These are phyloP conservation scores for Scopus umbretta DNA, from an alignment of 2,113 vertebrate genomes.

Conservation along the genomic window DNA sequence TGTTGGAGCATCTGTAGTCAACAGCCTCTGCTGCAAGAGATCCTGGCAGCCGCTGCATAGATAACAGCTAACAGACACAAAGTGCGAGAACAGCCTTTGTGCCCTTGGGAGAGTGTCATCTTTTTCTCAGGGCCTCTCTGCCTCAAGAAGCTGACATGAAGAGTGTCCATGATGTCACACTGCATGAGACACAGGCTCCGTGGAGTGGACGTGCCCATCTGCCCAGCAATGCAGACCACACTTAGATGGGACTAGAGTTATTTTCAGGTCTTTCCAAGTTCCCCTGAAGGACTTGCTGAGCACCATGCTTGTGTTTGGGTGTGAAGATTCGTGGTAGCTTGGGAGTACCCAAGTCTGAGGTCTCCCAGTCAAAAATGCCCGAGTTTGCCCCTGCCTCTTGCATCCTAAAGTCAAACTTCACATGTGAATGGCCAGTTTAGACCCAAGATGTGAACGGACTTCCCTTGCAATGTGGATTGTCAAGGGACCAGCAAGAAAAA, in stretches of 20 bases:
- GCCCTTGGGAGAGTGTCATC: not conserved
- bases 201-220: not conserved
- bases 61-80: not conserved
- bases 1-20: not conserved
- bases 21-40: not conserved
- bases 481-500: not conserved
- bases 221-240: not conserved
- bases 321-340: not conserved
- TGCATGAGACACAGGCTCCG: not conserved
- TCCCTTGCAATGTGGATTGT: not conserved
- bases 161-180: not conserved
- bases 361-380: not conserved
- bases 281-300: not conserved
- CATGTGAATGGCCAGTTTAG: not conserved
- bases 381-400: not conserved
- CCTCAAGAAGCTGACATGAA: not conserved
- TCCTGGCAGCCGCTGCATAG: not conserved
- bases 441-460: not conserved
- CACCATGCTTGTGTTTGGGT: not conserved
- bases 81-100: not conserved
- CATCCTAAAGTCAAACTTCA: not conserved
- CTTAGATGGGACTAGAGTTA: not conserved
- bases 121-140: not conserved
- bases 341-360: not conserved
- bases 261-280: not conserved